Base-by-base conservation (phyloP, 2,888 invertebrate species). In the Phragmatobia fuliginosa region DNA sequence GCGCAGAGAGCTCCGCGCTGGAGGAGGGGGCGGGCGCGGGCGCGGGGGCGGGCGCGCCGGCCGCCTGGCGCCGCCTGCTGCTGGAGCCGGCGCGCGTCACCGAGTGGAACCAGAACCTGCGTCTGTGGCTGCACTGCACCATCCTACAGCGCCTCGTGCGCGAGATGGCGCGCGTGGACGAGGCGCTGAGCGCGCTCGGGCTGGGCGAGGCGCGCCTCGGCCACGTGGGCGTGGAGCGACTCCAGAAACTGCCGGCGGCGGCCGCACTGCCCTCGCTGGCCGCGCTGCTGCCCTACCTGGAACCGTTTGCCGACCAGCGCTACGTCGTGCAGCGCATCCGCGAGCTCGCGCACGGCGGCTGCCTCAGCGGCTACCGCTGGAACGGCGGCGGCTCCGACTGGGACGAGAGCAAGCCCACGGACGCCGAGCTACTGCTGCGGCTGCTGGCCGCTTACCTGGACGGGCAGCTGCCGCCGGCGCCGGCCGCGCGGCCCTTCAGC, bases 331-430 rank as follows among this genome's bases (percentile, higher is more conserved):
- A 96, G 75, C 95, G 99, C 80, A 97, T 99, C 49, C 96, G 96
- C 85, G 97, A 97, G 83, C 95, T 99, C 75, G 96, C 97, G 0
- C 96, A 96, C 86, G 98, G 98, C 74, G 98, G 98, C 16, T 98
- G 98, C 86, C 97, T 99, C 95, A 97, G 98, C 85, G 97, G 97
- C 83, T 99, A 97, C 92, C 97, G 97, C 77, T 99, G 99, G 99
- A 97, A 97, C 91, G 96, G 97, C 70, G 99, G 99, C 62, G 97
- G 97, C 59, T 93, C 97, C 83, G 96, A 96, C 63, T 98, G 98
- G 98, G 97, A 97, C 81, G 97, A 97, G 73, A 96, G 97, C 83
- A 94, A 98, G 79, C 98, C 98, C 21, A 97, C 98, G n/a, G 99
- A 99, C 95, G 96, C 98, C 36, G 97, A 97, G 84, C 97, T 98